These are phyloP conservation scores for Diadema setosum DNA, from an alignment of 35 echinoderm and acorn worm genomes.

Conservation along the genomic window DNA sequence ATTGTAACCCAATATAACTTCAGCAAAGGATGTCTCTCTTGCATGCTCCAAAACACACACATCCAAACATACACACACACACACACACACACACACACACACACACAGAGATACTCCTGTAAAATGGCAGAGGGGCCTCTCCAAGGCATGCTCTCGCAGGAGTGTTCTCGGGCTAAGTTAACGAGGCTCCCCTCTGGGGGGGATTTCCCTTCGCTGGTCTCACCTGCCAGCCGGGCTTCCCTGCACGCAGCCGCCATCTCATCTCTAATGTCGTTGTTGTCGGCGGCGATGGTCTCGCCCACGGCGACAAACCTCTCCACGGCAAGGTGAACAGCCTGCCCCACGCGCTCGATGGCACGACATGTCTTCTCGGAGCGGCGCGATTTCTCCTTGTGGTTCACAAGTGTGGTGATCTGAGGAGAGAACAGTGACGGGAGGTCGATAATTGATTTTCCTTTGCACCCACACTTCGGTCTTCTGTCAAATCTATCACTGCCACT, in stretches of 20 bases:
- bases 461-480: no score
- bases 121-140: no score
- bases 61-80: no score
- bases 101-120: no score
- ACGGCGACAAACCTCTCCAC: conserved; percentile 90
- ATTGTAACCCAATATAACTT: no score
- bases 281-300: conserved; percentile 87
- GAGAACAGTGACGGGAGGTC: not conserved
- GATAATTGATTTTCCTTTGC: not conserved
- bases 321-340: conserved; percentile 88
- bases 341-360: conserved; percentile 83
- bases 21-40: no score
- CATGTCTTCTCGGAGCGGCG: conserved; percentile 89
- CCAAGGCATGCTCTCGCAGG: no score
- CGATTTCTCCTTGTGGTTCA: conserved; percentile 92
- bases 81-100: no score
- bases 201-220: conserved; percentile 50
- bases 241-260: conserved; percentile 77
- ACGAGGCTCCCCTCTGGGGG: not conserved
- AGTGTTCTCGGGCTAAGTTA: no score
- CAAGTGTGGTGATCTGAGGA: conserved; percentile 86
- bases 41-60: no score
- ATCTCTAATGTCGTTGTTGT: conserved; percentile 76
- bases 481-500: no score
- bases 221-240: conserved; percentile 90